Base-by-base conservation (phyloP, 1,140 invertebrate genomes). In the Goniozus legneri region DNA sequence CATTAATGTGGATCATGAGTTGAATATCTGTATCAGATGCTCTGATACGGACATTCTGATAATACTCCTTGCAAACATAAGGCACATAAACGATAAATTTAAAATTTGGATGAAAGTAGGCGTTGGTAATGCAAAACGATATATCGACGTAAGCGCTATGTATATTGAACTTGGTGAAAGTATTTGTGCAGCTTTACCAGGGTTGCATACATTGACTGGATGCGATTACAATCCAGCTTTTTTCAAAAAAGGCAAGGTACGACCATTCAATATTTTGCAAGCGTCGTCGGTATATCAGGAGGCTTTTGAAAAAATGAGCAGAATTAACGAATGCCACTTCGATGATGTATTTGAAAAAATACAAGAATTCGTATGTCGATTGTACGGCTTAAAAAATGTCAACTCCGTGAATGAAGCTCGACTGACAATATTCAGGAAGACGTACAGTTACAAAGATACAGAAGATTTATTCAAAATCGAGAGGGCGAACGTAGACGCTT, bases 211-310 rank as follows among this genome's bases (percentile, higher is more conserved):
- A 10, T 47, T 74, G 0, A 74, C 67, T 8, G 68, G 71, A 21
- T 74, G 71, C 52, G 71, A 73, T 46, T 74, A 56, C 44, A 73
- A 72, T 52, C 69, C 68, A 22, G 54, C 61, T 8, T 69, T 65
- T 37, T 59, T 50, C 10, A 54, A 46, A 12, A 64, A 59, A 58
- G 62, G 60, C 7, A 65, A 65, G 55, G 10, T 42, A 45, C 53
- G 45, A 37, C 60, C 62, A 27, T 59, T 56, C 22, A 42, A 51
- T 22, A 48, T 63, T n/a, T 46, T 61, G 7, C 22, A 33, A 34
- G 49, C 51, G 32, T 48, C 8, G 37, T 18, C 7, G 31, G 31
- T 46, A 13, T 67, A 44, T 59, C 50, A 44, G 18, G 3, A 47
- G 34, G 42, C 51, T n/a, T 57, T 60, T 12, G 22, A 22, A 14